Conservation (phyloP, 2,797 vertebrate genomes). For the Eulemur mongoz region DNA sequence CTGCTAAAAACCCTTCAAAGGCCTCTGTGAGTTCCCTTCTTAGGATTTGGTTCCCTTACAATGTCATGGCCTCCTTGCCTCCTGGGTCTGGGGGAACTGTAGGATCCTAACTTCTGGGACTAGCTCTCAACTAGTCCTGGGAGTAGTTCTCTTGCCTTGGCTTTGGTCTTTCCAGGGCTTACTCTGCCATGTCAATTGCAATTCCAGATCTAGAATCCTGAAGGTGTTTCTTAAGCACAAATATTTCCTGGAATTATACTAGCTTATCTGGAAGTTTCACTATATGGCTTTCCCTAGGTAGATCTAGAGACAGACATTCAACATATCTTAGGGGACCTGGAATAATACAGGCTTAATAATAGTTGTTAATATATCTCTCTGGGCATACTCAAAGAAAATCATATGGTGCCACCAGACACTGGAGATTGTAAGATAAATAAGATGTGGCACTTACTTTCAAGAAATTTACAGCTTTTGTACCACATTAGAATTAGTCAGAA, state of each 20-base stretch:
- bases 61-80: neutral
- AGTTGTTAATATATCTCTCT: slow-evolving; percentile 41
- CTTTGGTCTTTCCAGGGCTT: neutral
- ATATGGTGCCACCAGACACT: neutral
- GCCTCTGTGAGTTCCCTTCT: neutral
- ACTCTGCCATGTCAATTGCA: neutral
- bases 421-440: neutral
- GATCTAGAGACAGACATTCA: neutral
- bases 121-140: neutral
- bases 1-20: neutral
- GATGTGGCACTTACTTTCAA: neutral
- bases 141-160: neutral
- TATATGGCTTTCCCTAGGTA: neutral
- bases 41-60: neutral
- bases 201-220: neutral
- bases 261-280: neutral
- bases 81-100: neutral
- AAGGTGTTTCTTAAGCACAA: slow-evolving; percentile 22
- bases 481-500: neutral
- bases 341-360: neutral
- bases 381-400: slow-evolving; percentile 28
- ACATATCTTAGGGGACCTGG: neutral
- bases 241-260: neutral
- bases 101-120: neutral
- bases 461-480: neutral